Base-by-base conservation (phyloP, 2,888 invertebrate species). In the Molanna angustata region DNA sequence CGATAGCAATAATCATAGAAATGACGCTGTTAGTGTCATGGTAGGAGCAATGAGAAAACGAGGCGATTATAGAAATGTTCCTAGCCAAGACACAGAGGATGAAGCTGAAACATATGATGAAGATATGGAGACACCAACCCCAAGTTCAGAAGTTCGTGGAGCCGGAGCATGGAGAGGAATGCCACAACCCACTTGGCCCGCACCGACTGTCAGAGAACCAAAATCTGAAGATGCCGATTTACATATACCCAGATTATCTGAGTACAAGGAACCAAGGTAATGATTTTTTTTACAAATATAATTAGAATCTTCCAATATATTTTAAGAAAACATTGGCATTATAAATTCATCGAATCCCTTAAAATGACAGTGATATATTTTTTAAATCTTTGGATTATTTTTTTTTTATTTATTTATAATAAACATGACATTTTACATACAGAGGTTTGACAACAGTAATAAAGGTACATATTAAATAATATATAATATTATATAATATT, bases 41-140 rank as follows among this genome's bases (percentile, higher is more conserved):
- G 73, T 76, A 17, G 70, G 71, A 49, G 70, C 71, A 11, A 64
- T 65, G 16, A 68, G 73, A 49, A 83, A 83, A 64, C 78, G 86
- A 60, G 86, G 86, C 33, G 85, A 86, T 63, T 87, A 87, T 66
- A 76, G 85, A 61, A 85, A 86, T 62, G 84, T 87, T 58, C 86
- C 87, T 35, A 81, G 80, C 21, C 83, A 85, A 63, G 85, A 86
- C 58, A 81, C 82, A 1, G 83, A 83, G 61, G 83, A 82, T 42
- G 84, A 84, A 47, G 78, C 76, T 43, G 74, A 73, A 51, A 69
- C 70, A 3, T 73, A 75, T 55, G 64, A 62, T 63, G 76, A 66
- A 64, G 74, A 61, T 66, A 66, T 65, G 51, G 64, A 68, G 61
- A 65, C 66, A 49, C 64, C 64, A 52, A 67, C 71, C 18, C 69